These are phyloP conservation scores for Sylvilagus bachmani DNA, from an alignment of 2,113 vertebrate species.

Conservation along the genomic window DNA sequence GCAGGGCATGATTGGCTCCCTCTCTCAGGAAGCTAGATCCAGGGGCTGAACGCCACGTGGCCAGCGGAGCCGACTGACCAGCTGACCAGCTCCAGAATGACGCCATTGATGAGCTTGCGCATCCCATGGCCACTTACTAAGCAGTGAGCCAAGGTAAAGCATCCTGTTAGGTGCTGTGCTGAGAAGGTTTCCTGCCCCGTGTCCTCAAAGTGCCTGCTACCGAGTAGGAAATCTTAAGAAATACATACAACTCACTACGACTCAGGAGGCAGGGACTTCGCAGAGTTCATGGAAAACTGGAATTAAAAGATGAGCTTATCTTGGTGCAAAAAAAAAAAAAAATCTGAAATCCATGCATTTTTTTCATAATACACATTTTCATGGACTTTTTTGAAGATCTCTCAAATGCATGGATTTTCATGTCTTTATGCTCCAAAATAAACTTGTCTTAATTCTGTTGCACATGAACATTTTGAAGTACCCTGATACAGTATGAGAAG, in stretches of 20 bases:
- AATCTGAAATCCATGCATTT: too few species aligned
- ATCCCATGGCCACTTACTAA: background rate
- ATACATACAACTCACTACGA: background rate
- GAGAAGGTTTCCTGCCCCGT: background rate
- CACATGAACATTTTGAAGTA: too few species aligned
- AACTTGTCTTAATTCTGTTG: too few species aligned
- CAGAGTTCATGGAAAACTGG: too few species aligned
- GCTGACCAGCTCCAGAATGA: background rate
- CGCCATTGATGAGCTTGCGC: background rate
- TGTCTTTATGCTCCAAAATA: too few species aligned
- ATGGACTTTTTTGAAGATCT: too few species aligned
- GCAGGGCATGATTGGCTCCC: background rate
- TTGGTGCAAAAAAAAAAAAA: too few species aligned
- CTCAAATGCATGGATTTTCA: too few species aligned
- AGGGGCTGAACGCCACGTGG: background rate
- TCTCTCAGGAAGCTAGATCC: conserved; percentile 11
- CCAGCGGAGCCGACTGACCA: background rate
- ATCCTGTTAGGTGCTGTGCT: background rate
- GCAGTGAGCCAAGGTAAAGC: background rate
- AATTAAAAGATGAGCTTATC: too few species aligned
- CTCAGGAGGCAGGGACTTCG: background rate
- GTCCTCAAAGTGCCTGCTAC: background rate
- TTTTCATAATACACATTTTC: too few species aligned
- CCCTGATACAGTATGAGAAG: background rate
- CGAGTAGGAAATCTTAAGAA: conserved; percentile 23